These are phyloP conservation scores for Nineta flava DNA, from an alignment of 2,888 invertebrate species.

Conservation along the genomic window DNA sequence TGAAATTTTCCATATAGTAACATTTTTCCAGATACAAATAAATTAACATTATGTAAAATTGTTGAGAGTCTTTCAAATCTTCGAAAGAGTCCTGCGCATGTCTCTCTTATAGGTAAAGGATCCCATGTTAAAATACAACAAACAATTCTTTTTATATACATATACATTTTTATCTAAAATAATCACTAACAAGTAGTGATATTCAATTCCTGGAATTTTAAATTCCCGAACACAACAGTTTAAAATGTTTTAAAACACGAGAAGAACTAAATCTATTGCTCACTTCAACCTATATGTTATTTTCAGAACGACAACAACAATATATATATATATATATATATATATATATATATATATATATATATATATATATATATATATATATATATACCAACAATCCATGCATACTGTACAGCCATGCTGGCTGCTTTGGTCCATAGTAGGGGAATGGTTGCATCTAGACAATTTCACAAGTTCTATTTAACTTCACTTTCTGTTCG, in stretches of 20 bases:
- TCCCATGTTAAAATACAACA: neutral
- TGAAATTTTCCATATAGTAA: no score
- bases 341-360: no score
- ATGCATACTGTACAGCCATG: slow-evolving; percentile 8
- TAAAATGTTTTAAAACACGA: slow-evolving; percentile 28
- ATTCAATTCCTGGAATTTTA: slow-evolving; percentile 27
- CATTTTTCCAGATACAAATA: no score
- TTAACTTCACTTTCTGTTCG: no score
- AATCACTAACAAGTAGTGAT: slow-evolving; percentile 25
- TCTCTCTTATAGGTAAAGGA: neutral
- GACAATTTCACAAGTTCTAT: no score
- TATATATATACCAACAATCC: slow-evolving; percentile 10
- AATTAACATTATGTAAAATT: no score
- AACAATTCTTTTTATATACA: neutral
- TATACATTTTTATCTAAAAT: slow-evolving; percentile 9
- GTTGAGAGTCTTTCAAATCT: no score
- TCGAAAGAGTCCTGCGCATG: no score
- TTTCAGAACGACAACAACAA: slow-evolving; percentile 9
- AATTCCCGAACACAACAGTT: slow-evolving; percentile 25
- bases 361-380: no score
- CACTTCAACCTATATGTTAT: slow-evolving; percentile 24
- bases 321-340: no score
- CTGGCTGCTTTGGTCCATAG: no score
- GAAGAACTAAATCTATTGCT: slow-evolving; percentile 26
- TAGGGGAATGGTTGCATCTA: no score